Evolutionary conservation across 2,888 invertebrate species (phyloP).

Genomic region (Pterobdella sp.): DNA sequence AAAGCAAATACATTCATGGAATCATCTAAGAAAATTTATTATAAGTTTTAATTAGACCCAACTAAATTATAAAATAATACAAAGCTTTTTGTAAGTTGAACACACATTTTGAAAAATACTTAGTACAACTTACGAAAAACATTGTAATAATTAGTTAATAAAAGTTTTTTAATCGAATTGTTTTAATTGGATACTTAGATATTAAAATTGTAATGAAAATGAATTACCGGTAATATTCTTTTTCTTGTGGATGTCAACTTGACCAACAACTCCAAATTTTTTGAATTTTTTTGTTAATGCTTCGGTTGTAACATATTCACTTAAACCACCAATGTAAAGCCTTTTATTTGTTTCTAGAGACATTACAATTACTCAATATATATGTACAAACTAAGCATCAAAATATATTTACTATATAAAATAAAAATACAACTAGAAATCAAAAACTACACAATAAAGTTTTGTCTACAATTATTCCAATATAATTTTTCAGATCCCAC

Average conservation of each 20-base stretch:
- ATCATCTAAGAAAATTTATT: conserved; percentile 15
- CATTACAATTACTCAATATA: too few relatives aligned
- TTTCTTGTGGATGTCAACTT: conserved; percentile 25
- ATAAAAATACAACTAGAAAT: too few relatives aligned
- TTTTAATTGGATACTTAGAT: neutral
- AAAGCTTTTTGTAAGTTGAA: neutral
- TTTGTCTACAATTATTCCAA: too few relatives aligned
- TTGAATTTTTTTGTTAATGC: conserved; percentile 23
- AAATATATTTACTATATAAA: too few relatives aligned
- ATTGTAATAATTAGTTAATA: neutral
- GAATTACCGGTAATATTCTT: conserved; percentile 19
- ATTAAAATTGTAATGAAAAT: neutral
- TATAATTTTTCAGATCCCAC: too few relatives aligned
- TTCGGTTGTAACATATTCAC: conserved; percentile 18
- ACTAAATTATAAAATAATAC: neutral
- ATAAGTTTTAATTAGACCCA: neutral
- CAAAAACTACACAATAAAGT: too few relatives aligned
- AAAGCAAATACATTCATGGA: conserved; percentile 26
- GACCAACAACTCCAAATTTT: conserved; percentile 13
- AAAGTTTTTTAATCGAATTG: neutral
- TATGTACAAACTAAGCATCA: too few relatives aligned
- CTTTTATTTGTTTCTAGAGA: conserved; percentile 11
- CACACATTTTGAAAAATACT: neutral
- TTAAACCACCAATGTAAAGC: conserved; percentile 19
- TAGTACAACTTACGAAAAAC: neutral